These are phyloP conservation scores for Xiphophorus couchianus DNA, from an alignment of 2,113 vertebrate species.

Conservation along the genomic window DNA sequence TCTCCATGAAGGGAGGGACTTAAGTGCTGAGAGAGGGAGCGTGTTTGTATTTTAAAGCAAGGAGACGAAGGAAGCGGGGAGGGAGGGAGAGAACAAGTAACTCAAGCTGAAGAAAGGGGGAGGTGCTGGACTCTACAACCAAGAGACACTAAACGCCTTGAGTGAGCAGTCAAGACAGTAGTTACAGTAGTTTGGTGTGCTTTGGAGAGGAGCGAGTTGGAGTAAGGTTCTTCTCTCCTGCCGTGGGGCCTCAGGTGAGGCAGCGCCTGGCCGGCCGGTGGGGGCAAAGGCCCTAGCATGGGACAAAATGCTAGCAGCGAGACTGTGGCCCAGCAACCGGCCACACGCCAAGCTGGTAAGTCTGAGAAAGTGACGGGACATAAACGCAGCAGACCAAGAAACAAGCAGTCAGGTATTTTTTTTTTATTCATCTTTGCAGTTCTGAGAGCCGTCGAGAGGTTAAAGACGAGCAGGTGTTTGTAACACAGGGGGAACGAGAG, in stretches of 20 bases:
- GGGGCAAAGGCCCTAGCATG: conserved; percentile 66
- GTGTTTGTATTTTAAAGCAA: conserved; percentile 76
- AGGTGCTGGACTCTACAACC: conserved; percentile 37
- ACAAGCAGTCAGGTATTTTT: not conserved
- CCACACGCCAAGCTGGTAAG: conserved; percentile 67
- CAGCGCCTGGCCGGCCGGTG: conserved; percentile 40
- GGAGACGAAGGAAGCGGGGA: conserved; percentile 68
- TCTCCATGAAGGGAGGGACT: conserved; percentile 74
- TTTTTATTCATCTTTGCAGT: not conserved
- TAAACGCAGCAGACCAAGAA: not conserved
- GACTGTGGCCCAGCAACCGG: conserved; percentile 64
- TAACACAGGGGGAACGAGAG: conserved; percentile 9
- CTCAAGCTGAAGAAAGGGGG: conserved; percentile 74
- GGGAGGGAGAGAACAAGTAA: conserved; percentile 71
- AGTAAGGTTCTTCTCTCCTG: conserved; percentile 48
- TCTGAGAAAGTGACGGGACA: not conserved
- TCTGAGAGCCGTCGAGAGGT: not conserved
- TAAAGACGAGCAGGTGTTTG: conserved; percentile 29
- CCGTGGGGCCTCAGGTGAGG: conserved; percentile 59
- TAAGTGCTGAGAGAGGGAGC: conserved; percentile 30
- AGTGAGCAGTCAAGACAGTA: conserved; percentile 40
- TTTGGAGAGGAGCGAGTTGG: conserved; percentile 22
- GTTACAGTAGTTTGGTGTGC: conserved; percentile 42
- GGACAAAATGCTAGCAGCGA: conserved; percentile 72
- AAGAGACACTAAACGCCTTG: conserved; percentile 24